Evolutionary conservation across 2,888 invertebrate genomes (phyloP), one percentile per base, ranked within the genome.

Genomic region (Apocheima hispidaria): DNA sequence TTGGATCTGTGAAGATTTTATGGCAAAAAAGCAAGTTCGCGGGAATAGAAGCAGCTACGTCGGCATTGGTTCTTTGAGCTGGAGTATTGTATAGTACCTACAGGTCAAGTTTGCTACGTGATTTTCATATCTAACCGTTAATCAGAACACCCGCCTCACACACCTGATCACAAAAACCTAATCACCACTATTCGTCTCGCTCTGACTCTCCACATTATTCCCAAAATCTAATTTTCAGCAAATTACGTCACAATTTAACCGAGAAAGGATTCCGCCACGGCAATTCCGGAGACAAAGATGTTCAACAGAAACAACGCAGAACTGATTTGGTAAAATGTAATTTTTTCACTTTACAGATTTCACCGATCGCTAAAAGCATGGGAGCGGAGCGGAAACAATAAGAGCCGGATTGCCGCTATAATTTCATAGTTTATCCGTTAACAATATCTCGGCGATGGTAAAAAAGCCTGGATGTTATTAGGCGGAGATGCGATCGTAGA

Each of bases 361-460:
- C 72, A 72, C 73, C 73, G 74, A 71, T 73, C 72, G 73, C 74
- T 76, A 71, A 79, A 82, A 76, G 82, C 82, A 76, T 82, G 84
- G 79, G 84, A 85, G 80, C 77, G 75, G 64, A 79, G 81, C 83
- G 86, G 82, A 83, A 83, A 88, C 86, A 88, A 89, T 61, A 56
- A 87, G 77, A 78, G 77, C 73, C 73, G 71, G 78, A 81, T 82
- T 83, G 79, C 79, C 74, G 79, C 72, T 79, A 83, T 87, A 88
- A 90, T 91, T 91, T 92, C 86, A 88, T 90, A 88, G 87, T 82
- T 77, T 84, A 87, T 86, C 82, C 81, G 82, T 81, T 86, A 88
- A 90, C 86, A 88, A 88, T 86, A 84, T 86, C 83, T 81, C 72
- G 72, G 74, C 50, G 81, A 68, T 78, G 75, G 77, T 83, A 88